phyloP scores from a whole-genome alignment of 1,140 invertebrate species.

The Triops cancriformis region DNA sequence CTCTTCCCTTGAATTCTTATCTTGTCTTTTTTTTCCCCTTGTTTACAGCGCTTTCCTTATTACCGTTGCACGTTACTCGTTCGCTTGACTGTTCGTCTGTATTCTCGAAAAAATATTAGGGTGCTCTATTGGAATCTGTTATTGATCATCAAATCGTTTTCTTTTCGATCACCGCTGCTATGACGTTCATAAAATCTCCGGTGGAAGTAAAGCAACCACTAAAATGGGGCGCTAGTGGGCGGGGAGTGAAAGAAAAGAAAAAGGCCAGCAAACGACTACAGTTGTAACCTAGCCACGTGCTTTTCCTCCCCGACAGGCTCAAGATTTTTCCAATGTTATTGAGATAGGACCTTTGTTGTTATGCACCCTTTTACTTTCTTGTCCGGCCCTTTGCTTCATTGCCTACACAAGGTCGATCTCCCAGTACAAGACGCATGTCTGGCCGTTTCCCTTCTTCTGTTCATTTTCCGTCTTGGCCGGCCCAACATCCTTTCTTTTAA shows the following conservation, averaged over 20 bases:
- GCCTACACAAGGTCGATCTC: not conserved
- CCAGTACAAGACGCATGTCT: not conserved
- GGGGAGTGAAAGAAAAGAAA: not conserved
- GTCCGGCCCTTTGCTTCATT: not conserved
- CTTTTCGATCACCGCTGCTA: constrained; percentile 11
- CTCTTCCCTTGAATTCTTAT: not conserved
- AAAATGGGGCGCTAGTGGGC: not conserved
- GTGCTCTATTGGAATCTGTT: constrained; percentile 10
- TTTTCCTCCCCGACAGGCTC: not conserved
- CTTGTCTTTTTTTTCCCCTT: not conserved
- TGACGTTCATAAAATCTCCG: not conserved
- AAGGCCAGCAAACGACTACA: not conserved
- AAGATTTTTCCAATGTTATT: not conserved
- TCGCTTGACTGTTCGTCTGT: not conserved
- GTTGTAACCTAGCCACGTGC: not conserved
- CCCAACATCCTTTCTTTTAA: not conserved
- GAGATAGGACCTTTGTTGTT: not conserved
- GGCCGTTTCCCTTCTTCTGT: not conserved
- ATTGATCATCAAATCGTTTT: constrained; percentile 14
- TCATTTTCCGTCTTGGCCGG: not conserved
- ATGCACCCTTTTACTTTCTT: not conserved
- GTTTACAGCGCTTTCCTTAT: not conserved
- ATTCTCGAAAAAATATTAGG: not conserved
- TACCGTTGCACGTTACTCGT: not conserved
- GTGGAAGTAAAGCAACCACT: not conserved